phyloP scores from a whole-genome alignment of 2,113 vertebrate genomes.

The Vicugna pacos region DNA sequence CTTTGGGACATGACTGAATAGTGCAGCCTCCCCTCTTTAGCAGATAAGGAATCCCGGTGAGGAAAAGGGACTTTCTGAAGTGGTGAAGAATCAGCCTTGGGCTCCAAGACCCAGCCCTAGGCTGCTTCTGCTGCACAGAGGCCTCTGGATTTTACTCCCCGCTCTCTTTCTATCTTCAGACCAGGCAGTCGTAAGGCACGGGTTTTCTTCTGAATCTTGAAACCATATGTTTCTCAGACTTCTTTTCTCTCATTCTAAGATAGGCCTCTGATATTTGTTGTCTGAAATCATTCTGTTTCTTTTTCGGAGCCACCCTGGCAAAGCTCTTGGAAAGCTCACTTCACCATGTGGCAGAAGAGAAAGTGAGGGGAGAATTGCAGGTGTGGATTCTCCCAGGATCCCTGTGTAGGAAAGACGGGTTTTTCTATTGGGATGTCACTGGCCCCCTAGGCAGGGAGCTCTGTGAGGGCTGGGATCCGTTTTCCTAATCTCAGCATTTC shows the following conservation, averaged over 20 bases:
- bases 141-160: too few species aligned
- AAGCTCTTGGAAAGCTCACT: not conserved
- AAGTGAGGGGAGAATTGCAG: not conserved
- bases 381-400: not conserved
- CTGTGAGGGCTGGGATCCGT: not conserved
- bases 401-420: not conserved
- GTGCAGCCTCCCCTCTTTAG: not conserved
- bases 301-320: not conserved
- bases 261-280: not conserved
- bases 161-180: not conserved
- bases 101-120: not conserved
- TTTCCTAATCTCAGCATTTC: not conserved
- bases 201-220: not conserved
- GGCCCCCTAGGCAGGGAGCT: not conserved
- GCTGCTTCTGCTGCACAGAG: not conserved
- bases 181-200: not conserved
- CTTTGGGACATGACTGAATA: not conserved
- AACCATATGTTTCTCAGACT: not conserved
- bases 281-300: not conserved
- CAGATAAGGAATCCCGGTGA: not conserved
- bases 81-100: not conserved
- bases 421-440: not conserved
- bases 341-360: not conserved
- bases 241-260: not conserved
- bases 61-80: not conserved